Evolutionary conservation across 2,888 invertebrate species (phyloP).

Genomic region (Cryptus armator): DNA sequence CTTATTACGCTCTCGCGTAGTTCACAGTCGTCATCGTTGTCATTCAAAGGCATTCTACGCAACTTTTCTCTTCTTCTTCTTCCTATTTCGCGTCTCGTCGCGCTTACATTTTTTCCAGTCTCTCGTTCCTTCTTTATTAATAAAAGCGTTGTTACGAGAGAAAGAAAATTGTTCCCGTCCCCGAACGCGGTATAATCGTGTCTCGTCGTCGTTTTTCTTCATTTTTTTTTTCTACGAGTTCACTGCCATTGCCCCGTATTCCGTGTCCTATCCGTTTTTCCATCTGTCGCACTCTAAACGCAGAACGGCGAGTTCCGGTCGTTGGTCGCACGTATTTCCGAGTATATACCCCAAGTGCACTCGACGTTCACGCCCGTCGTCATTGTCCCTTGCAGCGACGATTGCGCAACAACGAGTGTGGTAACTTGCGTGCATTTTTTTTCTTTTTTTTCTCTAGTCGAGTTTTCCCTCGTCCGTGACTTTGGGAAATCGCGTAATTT

Average conservation of each 20-base stretch:
- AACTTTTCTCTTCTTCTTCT: slow-evolving; percentile 57
- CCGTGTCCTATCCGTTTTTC: slow-evolving; percentile 51
- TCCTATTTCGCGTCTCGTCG: slow-evolving; percentile 27
- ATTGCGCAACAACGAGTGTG: slow-evolving; percentile 58
- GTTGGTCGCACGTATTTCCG: slow-evolving; percentile 72
- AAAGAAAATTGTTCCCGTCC: slow-evolving; percentile 50
- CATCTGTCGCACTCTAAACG: slow-evolving; percentile 58
- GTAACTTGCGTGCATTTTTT: slow-evolving; percentile 57
- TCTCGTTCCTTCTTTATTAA: slow-evolving; percentile 29
- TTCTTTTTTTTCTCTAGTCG: not conserved
- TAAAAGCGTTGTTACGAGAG: slow-evolving; percentile 44
- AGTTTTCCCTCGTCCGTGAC: slow-evolving; percentile 66
- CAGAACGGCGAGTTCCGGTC: slow-evolving; percentile 77
- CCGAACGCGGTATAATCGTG: slow-evolving; percentile 42
- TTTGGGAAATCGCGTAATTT: slow-evolving; percentile 64
- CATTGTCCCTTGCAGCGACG: slow-evolving; percentile 60
- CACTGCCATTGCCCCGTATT: slow-evolving; percentile 77
- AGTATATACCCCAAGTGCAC: not conserved
- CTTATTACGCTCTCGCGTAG: slow-evolving; percentile 22
- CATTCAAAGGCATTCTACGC: slow-evolving; percentile 17
- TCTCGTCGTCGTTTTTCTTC: slow-evolving; percentile 46
- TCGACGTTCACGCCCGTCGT: slow-evolving; percentile 47
- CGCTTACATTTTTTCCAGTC: not conserved
- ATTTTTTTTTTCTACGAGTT: slow-evolving; percentile 72
- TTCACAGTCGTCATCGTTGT: slow-evolving; percentile 51